These are phyloP conservation scores for Onychostoma macrolepis DNA, from an alignment of 2,113 vertebrate species.

Conservation along the genomic window DNA sequence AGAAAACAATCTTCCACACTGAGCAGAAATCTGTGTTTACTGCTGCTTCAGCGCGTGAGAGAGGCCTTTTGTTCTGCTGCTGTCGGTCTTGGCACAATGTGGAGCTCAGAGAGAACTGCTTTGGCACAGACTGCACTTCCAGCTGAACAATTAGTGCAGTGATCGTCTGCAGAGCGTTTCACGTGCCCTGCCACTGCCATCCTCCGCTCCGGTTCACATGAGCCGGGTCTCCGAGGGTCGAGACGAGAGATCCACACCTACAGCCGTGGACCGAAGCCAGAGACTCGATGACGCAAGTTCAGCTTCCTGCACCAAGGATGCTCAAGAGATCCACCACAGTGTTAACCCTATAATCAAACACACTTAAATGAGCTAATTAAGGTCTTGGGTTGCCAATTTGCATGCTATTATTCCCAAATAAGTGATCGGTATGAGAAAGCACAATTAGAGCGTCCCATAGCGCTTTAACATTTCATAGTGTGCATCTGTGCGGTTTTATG, in stretches of 20 bases:
- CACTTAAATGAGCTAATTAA: too few species aligned
- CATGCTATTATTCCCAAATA: background rate
- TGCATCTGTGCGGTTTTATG: too few species aligned
- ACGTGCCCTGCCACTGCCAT: conserved; percentile 50
- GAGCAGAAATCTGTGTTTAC: background rate
- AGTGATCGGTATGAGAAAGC: background rate
- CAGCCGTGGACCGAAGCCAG: background rate
- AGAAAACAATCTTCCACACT: too few species aligned
- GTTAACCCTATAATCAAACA: background rate
- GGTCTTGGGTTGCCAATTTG: background rate
- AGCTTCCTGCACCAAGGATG: too few species aligned
- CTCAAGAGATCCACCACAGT: too few species aligned
- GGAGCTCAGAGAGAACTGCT: conserved; percentile 44
- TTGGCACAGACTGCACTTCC: conserved; percentile 48
- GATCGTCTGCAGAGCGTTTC: conserved; percentile 26
- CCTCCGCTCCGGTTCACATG: conserved; percentile 45
- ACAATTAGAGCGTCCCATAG: background rate
- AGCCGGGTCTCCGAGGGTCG: too few species aligned
- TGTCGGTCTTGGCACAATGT: conserved; percentile 44
- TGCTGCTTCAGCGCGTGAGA: conserved; percentile 23
- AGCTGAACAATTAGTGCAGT: conserved; percentile 48
- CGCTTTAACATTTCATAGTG: too few species aligned
- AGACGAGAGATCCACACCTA: conserved; percentile 12
- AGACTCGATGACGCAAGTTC: too few species aligned
- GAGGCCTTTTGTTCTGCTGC: conserved; percentile 53